Evolutionary conservation across 2,888 invertebrate genomes (phyloP), one percentile per base, ranked within the genome.

Genomic region (Drosophila lacicola): DNA sequence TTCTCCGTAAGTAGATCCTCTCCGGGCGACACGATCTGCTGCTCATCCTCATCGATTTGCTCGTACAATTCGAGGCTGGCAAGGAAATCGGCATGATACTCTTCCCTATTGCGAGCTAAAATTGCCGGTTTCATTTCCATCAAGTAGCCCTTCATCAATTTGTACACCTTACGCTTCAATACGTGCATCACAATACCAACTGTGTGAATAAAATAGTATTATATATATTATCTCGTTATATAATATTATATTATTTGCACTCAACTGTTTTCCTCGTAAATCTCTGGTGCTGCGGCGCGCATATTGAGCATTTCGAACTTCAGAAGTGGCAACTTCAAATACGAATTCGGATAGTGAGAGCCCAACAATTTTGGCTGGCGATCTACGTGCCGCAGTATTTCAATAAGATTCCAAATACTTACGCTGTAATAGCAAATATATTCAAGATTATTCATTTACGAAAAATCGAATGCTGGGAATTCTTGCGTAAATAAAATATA

Each of bases 241-340:
- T n/a, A 39, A 39, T 14, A 39, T 0, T 14, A 8, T 3, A 2
- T 8, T 6, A 8, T 29, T 29, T 29, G 3, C 37, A 63, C 74
- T 83, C 68, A 82, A 92, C 92, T 75, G 60, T 91, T 90, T 50
- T 89, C 89, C 63, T 92, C 92, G 58, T 82, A 90, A 3, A 80
- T 67, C 55, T 88, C 84, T 8, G 92, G 92, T 0, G 92, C 85
- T 44, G 74, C 84, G n/a, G 90, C 87, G 14, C 82, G 82, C 81
- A 89, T 85, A 17, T 82, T 84, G 0, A 90, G 75, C 82, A 89
- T 88, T 56, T 91, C 90, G 41, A 92, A 92, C 50, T 90, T 91
- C 1, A 92, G 70, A 5, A 92, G 68, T 3, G 92, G 92, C 37
- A 92, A 65, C 58, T 90, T 90, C 13, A 92, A 70, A 61, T 92